Conservation (phyloP, 2,113 vertebrate genomes). For the Tenebrosternarchus preto region DNA sequence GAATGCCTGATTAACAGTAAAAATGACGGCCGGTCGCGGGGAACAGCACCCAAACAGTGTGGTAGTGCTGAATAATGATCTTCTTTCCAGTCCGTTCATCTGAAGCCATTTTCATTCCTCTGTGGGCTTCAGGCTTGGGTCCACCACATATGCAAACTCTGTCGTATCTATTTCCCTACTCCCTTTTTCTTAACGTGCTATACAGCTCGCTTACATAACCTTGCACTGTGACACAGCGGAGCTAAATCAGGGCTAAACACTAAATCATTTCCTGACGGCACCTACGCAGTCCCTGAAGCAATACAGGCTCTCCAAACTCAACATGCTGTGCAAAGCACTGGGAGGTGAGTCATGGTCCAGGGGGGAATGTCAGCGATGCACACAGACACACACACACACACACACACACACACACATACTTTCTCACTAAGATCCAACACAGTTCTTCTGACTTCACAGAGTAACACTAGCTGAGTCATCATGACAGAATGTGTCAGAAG, state of each 20-base stretch:
- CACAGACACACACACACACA: not conserved
- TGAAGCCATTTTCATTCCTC: constrained; percentile 10
- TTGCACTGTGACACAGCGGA: not conserved
- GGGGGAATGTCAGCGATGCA: constrained; percentile 4
- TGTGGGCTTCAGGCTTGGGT: not conserved
- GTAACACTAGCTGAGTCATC: constrained; percentile 34
- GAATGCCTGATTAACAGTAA: constrained; percentile 48
- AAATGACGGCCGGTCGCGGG: constrained; percentile 22
- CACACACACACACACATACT: too few species aligned
- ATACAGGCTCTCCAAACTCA: constrained; percentile 13
- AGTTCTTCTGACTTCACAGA: constrained; percentile 49
- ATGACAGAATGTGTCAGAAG: not conserved
- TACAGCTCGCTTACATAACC: not conserved
- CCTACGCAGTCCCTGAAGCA: constrained; percentile 4
- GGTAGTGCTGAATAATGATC: constrained; percentile 1
- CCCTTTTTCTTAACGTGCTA: not conserved
- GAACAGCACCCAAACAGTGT: constrained; percentile 16
- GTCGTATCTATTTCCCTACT: not conserved
- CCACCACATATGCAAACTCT: not conserved
- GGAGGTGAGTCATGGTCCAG: too few species aligned
- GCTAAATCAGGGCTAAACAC: constrained; percentile 6
- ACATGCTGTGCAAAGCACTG: too few species aligned
- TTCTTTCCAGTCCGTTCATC: not conserved
- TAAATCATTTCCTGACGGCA: constrained; percentile 19
- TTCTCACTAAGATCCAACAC: constrained; percentile 20